Percentiles rank a stretch among this genome's conserved stretches.
These are phyloP conservation scores for Lithophane leautieri DNA, from an alignment of 2,888 invertebrate genomes.

Conservation along the genomic window DNA sequence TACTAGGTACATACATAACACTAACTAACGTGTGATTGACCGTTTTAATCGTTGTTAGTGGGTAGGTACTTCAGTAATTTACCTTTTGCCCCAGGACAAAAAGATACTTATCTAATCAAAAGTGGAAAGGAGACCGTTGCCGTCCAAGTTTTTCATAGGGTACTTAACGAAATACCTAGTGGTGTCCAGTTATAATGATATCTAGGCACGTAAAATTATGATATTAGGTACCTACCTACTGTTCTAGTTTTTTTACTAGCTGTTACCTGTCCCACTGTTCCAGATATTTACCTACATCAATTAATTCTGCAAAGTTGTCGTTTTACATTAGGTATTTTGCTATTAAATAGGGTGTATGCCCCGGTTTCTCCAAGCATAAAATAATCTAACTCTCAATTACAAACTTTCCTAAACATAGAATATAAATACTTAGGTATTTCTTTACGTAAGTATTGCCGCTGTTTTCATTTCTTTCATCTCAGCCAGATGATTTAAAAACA, in stretches of 20 bases:
- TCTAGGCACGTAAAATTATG: not conserved
- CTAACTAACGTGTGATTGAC: not conserved
- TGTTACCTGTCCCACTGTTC: not conserved
- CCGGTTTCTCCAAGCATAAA: constrained; percentile 10
- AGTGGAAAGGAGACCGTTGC: not conserved
- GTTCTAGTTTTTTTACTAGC: not conserved
- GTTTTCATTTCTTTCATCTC: constrained; percentile 63
- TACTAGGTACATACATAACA: no score
- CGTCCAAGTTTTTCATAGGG: not conserved
- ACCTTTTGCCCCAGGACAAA: not conserved
- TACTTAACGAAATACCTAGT: not conserved
- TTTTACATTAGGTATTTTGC: not conserved
- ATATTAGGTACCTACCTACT: not conserved
- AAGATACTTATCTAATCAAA: no score
- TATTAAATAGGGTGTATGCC: no score
- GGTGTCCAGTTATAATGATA: not conserved
- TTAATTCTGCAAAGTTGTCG: not conserved
- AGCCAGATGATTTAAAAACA: constrained; percentile 78
- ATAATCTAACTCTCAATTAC: constrained; percentile 23
- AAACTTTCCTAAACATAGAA: constrained; percentile 23
- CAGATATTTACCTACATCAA: not conserved
- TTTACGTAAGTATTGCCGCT: constrained; percentile 21
- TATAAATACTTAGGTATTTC: constrained; percentile 60
- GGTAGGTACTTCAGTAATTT: not conserved
- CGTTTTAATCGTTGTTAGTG: not conserved